Percentiles rank a stretch among this genome's conserved stretches.
phyloP scores from a whole-genome alignment of 2,888 invertebrate genomes.

The Didymodactylos carnosus region DNA sequence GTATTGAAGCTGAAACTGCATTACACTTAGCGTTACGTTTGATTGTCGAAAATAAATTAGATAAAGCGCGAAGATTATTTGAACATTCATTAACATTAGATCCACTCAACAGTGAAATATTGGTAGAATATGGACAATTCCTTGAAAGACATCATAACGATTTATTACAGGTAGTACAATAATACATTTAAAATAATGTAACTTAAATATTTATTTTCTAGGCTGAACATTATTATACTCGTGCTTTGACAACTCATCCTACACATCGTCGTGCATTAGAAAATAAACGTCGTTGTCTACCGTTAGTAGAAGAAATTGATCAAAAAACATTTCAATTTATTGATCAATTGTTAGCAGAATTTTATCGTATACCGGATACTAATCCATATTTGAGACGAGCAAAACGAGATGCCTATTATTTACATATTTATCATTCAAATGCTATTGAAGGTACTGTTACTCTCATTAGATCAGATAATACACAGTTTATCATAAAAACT shows the following conservation, averaged over 20 bases:
- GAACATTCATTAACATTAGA: constrained; percentile 72
- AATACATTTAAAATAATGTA: too few species aligned
- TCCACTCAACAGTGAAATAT: constrained; percentile 71
- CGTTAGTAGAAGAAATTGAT: constrained; percentile 47
- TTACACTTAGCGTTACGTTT: neutral
- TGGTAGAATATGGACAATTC: constrained; percentile 77
- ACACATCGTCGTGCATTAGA: constrained; percentile 19
- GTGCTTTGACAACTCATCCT: constrained; percentile 50
- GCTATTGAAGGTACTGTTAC: constrained; percentile 96
- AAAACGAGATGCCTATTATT: constrained; percentile 78
- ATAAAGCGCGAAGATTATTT: constrained; percentile 28
- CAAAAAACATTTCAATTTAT: constrained; percentile 45
- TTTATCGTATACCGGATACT: constrained; percentile 58
- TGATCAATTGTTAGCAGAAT: constrained; percentile 25
- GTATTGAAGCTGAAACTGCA: constrained; percentile 1
- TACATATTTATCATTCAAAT: constrained; percentile 82
- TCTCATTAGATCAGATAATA: too few species aligned
- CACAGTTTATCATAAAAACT: too few species aligned
- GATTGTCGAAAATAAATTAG: constrained; percentile 18
- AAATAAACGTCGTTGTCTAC: neutral
- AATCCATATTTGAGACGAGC: constrained; percentile 61
- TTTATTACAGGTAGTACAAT: too few species aligned
- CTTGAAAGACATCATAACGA: constrained; percentile 64
- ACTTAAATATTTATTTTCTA: too few species aligned
- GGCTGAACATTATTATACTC: constrained; percentile 70